These are phyloP conservation scores for Phocoena sinus DNA, from an alignment of 2,113 vertebrate species.

Conservation along the genomic window DNA sequence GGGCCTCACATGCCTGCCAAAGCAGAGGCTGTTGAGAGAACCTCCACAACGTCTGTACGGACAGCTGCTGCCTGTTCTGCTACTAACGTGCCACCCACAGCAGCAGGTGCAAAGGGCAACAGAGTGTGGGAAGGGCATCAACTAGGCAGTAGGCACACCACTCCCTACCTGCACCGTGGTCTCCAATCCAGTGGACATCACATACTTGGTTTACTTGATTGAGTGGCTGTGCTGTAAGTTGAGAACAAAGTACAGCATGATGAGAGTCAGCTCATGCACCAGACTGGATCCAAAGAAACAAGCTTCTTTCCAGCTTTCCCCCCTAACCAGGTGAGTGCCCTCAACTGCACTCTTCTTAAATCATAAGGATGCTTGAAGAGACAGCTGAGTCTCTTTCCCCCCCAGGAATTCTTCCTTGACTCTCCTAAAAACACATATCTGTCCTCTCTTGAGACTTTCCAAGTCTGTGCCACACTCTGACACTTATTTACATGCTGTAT, in stretches of 20 bases:
- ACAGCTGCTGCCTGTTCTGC: neutral
- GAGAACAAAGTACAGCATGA: neutral
- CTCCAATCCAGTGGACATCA: neutral
- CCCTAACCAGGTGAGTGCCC: neutral
- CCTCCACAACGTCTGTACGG: neutral
- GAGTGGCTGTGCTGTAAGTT: neutral
- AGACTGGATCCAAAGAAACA: neutral
- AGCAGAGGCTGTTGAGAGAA: neutral
- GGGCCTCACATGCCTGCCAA: neutral
- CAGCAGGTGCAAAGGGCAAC: neutral
- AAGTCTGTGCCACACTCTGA: neutral
- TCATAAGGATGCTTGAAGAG: neutral
- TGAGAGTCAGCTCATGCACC: neutral
- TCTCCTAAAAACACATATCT: neutral
- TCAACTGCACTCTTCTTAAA: neutral
- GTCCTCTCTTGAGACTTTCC: neutral
- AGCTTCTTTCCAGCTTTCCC: neutral
- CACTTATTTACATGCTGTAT: neutral
- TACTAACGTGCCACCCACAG: neutral
- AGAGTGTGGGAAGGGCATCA: rapidly evolving
- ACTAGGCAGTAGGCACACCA: neutral
- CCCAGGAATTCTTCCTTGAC: neutral
- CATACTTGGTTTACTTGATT: neutral
- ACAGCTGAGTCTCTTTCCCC: neutral
- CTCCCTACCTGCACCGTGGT: rapidly evolving